Base-by-base conservation (phyloP, 2,888 invertebrate genomes). In the Drosophila fungiperda region DNA sequence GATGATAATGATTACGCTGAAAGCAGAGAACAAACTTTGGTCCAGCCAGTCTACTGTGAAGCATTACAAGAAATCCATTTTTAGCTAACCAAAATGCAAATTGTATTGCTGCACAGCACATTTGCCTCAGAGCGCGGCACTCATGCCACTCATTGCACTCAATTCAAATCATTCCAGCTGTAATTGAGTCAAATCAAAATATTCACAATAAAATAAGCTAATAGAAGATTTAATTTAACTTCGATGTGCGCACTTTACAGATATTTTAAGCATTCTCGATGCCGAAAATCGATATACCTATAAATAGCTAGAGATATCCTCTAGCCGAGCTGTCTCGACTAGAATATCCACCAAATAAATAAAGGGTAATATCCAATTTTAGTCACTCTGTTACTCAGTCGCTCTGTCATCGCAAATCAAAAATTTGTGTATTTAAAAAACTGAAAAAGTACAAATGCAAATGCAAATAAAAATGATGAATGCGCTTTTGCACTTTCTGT, bases 31-130 rank as follows among this genome's bases (percentile, higher is more conserved):
- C 29, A 32, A 55, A 32, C 40, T 33, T 11, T 23, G 33, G 68
- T 68, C 40, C 57, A 33, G 58, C 29, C 48, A 38, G 55, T 76
- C 84, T 59, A 78, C 82, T 76, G 73, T 76, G 73, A 74, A 76
- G 82, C 87, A 74, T 86, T 75, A 66, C 75, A 73, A 60, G 67
- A 67, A 83, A 80, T 81, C 77, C 74, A 74, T 84, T 82, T 74
- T 62, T 64, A 73, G 68, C 58, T 66, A 23, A 60, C 69, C 70
- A 54, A 70, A 83, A 83, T 83, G 89, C 89, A 83, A 83, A 83
- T 83, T 86, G 73, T 80, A 83, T 80, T 76, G 65, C 64, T 63
- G 58, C 54, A 65, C 64, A 59, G 60, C 45, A 79, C 64, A 68
- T 65, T 74, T 50, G 80, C 61, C 64, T 61, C 42, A 20, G 53